These are phyloP conservation scores for Troilus luridus DNA, from an alignment of 2,888 invertebrate species.

Conservation along the genomic window DNA sequence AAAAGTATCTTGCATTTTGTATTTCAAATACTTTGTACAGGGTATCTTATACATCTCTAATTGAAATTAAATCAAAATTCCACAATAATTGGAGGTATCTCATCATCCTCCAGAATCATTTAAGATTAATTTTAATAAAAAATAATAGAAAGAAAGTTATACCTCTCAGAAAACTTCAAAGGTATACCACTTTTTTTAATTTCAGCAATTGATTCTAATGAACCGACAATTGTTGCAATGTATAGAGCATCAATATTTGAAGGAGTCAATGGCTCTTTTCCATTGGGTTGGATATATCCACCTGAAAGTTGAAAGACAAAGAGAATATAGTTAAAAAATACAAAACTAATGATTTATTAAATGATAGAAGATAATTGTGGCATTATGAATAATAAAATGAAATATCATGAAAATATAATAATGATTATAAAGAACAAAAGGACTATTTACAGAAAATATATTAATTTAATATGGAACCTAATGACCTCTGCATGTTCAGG, in stretches of 20 bases:
- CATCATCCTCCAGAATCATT: background rate
- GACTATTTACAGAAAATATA: background rate
- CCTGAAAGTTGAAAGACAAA: background rate
- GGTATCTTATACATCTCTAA: too few relatives aligned
- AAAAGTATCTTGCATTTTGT: too few relatives aligned
- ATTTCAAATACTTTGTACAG: too few relatives aligned
- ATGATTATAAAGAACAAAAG: background rate
- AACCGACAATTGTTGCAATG: background rate
- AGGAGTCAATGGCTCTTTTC: conserved; percentile 18
- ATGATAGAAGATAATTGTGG: too few relatives aligned
- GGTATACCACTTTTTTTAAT: background rate
- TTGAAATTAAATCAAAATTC: too few relatives aligned
- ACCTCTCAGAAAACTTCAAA: background rate
- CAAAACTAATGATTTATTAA: background rate
- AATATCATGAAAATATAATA: background rate
- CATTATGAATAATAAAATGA: background rate
- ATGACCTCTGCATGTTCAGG: too few relatives aligned
- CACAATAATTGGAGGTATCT: too few relatives aligned
- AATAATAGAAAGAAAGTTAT: background rate
- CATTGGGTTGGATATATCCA: conserved; percentile 13
- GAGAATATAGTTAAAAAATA: background rate
- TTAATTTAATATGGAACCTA: too few relatives aligned
- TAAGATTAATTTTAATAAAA: background rate
- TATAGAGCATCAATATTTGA: conserved; percentile 11
- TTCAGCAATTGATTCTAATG: background rate